Evolutionary conservation across 2,888 invertebrate species (phyloP), one percentile per base, ranked within the genome.

Genomic region (Timema podura): DNA sequence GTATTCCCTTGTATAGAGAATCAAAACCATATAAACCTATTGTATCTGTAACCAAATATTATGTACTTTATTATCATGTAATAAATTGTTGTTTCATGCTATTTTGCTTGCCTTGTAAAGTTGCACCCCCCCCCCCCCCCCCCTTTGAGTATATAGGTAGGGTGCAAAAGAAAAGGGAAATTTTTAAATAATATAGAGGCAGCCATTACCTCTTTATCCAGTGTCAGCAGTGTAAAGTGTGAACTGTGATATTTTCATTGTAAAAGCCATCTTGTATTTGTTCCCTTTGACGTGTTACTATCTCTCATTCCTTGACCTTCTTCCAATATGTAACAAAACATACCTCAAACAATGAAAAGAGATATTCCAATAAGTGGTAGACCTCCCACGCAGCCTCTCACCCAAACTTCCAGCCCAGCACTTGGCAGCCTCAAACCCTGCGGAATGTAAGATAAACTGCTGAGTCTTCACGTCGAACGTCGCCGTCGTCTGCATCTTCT

Each of bases 361-460:
- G 16, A 0, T 59, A 44, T 44, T 15, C 16, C 16, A 0, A 59
- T 59, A 0, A 15, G 6, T 1, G 16, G 9, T 51, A 30, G n/a
- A n/a, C n/a, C n/a, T n/a, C n/a, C n/a, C n/a, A n/a, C n/a, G 30
- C 30, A 30, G 30, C 30, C 30, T 30, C 70, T 71, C 71, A 76
- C 77, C 77, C 48, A 78, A 64, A 65, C 84, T 84, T 10, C 86
- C 85, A 66, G 79, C 80, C 86, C 86, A 86, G 71, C 83, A 82
- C 77, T 86, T 86, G 30, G 82, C 81, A n/a, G 85, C 83, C 74
- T 84, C 83, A 75, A 83, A 78, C 73, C 83, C 81, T 15, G 85
- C 85, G 0, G 85, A 83, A 76, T 84, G 81, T 65, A 86, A 75
- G 16, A 84, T 78, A 77, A 85, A 85, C 73, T 82, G 81, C 80